Evolutionary conservation across 2,797 vertebrate species (phyloP).

Genomic region (Lacerta viridis): DNA sequence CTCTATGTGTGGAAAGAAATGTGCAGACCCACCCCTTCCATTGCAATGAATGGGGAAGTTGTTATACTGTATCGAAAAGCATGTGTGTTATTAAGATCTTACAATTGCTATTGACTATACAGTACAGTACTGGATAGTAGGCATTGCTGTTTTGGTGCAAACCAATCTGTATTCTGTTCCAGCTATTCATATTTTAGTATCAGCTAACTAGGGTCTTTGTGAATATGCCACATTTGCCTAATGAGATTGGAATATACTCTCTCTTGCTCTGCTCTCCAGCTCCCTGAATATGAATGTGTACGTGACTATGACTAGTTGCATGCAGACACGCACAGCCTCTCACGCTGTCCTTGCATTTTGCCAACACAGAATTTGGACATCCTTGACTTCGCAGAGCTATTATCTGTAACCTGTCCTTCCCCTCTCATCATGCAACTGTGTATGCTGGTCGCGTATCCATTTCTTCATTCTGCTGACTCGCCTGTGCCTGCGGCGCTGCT

Average conservation of each 20-base stretch:
- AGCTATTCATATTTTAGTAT: neutral
- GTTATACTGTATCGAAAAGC: neutral
- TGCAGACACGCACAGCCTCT: neutral
- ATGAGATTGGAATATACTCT: neutral
- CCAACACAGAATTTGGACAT: neutral
- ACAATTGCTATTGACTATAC: neutral
- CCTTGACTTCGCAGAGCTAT: neutral
- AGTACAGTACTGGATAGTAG: neutral
- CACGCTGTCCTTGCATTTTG: neutral
- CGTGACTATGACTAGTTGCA: too few species aligned
- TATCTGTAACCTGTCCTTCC: neutral
- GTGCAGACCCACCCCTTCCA: neutral
- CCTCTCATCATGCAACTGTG: neutral
- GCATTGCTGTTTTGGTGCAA: neutral
- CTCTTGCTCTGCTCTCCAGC: neutral
- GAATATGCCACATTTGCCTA: neutral
- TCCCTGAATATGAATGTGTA: neutral
- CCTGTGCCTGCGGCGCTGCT: neutral
- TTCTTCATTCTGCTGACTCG: neutral
- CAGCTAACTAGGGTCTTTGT: too few species aligned
- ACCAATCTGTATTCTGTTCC: neutral
- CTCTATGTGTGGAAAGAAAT: neutral
- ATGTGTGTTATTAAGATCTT: neutral
- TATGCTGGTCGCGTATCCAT: conserved; percentile 10
- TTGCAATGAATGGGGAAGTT: neutral